These are phyloP conservation scores for Mesitornis unicolor DNA, from an alignment of 2,113 vertebrate species.

Conservation along the genomic window DNA sequence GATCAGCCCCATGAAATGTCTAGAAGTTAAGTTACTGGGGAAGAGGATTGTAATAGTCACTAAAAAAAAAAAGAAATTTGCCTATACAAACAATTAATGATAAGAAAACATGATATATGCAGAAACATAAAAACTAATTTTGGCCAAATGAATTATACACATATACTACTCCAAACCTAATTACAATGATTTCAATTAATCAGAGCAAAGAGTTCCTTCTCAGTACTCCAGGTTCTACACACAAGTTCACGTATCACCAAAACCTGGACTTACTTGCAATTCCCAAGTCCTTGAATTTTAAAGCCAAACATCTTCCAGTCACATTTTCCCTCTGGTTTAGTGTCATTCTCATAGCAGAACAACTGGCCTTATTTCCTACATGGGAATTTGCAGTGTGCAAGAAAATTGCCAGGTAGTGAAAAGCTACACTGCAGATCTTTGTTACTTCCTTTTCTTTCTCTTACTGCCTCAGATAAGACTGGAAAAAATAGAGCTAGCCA, in stretches of 20 bases:
- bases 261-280: neutral
- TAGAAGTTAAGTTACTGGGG: neutral
- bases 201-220: neutral
- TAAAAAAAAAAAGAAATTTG: neutral
- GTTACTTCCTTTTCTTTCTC: neutral
- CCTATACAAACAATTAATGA: neutral
- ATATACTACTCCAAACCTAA: neutral
- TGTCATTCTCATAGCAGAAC: neutral
- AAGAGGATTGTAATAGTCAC: neutral
- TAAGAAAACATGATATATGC: neutral
- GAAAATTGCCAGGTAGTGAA: slow-evolving; percentile 24
- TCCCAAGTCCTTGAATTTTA: neutral
- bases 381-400: neutral
- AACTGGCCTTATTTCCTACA: neutral
- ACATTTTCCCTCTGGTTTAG: neutral
- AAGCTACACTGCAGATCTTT: neutral
- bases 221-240: neutral
- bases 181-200: neutral
- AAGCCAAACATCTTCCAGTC: neutral
- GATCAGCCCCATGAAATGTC: neutral
- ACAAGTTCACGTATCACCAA: neutral
- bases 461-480: neutral
- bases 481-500: neutral
- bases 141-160: neutral
- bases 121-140: neutral